Base-by-base conservation (phyloP, 2,113 vertebrate species). In the Romanogobio albipinnatus region DNA sequence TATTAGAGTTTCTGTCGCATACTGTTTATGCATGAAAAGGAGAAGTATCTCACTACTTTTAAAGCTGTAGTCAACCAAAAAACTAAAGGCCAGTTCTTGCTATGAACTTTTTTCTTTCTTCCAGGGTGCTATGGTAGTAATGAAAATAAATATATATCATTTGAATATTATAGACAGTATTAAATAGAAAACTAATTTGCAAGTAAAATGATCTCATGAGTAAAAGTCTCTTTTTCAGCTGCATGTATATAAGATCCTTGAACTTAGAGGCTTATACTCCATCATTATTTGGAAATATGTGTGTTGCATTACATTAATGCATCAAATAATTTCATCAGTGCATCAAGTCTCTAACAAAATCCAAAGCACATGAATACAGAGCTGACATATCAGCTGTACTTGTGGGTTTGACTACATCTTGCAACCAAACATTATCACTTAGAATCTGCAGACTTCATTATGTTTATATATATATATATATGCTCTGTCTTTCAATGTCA, bases 81-180 rank as follows among this genome's bases (percentile, higher is more conserved):
- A 47, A 76, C 74, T 29, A 3, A 76, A 51, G 49, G 70, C 39
- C 70, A 45, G 4, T n/a, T 73, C 70, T 73, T 71, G 68, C 68
- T 22, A 43, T 70, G 33, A 22, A 47, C 70, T 47, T 17, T 8
- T 47, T 43, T 7, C 11, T 47, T 47, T 51, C 22, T n/a, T 59
- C 9, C 59, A 26, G 22, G 24, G 53, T 61, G 10, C 68, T 71
- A 24, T 24, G 43, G 70, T n/a, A 22, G 11, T 13, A 15, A 73
- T 73, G 70, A 73, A 47, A 47, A 73, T 43, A 47, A 71, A 73
- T 73, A 73, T 24, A 73, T 24, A 73, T 24, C 0, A 73, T 73
- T 73, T 73, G 70, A 73, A 73, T 73, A 73, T 47, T 73, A 45
- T 47, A 24, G 22, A 47, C n/a, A 26, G n/a, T 47, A 47, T 73